Base-by-base conservation (phyloP, 2,113 vertebrate genomes). In the Colistium nudipinnis region DNA sequence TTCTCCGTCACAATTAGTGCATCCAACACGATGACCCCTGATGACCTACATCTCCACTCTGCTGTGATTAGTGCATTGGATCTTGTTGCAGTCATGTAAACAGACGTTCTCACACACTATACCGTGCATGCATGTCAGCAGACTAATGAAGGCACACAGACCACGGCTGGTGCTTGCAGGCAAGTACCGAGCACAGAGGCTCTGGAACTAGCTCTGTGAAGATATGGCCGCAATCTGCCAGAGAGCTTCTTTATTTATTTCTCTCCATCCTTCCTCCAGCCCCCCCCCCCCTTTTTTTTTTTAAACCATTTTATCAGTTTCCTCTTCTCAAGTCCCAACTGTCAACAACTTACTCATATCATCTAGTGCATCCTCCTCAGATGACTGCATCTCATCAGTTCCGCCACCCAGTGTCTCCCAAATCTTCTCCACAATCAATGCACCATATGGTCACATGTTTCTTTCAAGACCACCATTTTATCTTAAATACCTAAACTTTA, bases 1-100 rank as follows among this genome's bases (percentile, higher is more conserved):
- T 27, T 51, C 11, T 84, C 36, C 19, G 24, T 85, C 55, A 83
- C 54, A 69, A 82, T 76, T 66, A 62, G 63, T 2, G 38, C 35
- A 66, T 78, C 59, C 83, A 65, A 74, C 52, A 6, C n/a, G 9
- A 45, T 51, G 11, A 35, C 51, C 48, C 62, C 66, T 38, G 57
- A 75, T 57, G 71, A 69, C 76, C 81, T 68, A 81, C 72, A 81
- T 85, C 64, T 63, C 53, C 45, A 19, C 80, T 70, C 53, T 74
- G 69, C 67, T 64, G 22, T 71, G 78, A 81, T 85, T 82, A 76
- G 62, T 51, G 36, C n/a, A 66, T 45, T 57, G 2, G 11, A 27
- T 25, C 70, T 52, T 51, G 72, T 73, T 77, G 68, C n/a, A 62
- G 38, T 22, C 16, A 35, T 62, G 39, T 7, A 43, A 59, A 62